Conservation (phyloP, 2,113 vertebrate species). For the Triplophysa tibetana region DNA sequence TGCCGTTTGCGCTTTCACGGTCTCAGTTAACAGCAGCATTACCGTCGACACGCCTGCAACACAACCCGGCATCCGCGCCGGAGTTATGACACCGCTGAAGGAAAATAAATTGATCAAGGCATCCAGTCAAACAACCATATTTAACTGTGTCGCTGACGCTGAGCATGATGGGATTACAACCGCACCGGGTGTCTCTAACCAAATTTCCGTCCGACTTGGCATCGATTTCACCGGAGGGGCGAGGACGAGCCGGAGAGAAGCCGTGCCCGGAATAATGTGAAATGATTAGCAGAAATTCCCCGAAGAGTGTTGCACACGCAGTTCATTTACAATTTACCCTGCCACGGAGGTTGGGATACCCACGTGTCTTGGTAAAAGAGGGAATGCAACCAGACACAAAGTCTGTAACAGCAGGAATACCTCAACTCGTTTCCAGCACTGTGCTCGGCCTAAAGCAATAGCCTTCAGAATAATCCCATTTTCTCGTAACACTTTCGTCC, state of each 20-base stretch:
- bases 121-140: slow-evolving; percentile 30
- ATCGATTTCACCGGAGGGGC: slow-evolving; percentile 53
- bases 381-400: neutral
- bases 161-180: slow-evolving; percentile 61
- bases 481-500: slow-evolving; percentile 17
- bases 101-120: slow-evolving; percentile 35
- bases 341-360: neutral
- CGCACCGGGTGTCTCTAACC: slow-evolving; percentile 58
- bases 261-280: slow-evolving; percentile 27
- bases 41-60: neutral
- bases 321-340: slow-evolving; percentile 6
- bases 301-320: slow-evolving; percentile 42
- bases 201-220: slow-evolving; percentile 59
- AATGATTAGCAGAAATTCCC: slow-evolving; percentile 37
- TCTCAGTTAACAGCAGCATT: slow-evolving; percentile 6
- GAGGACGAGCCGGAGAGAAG: slow-evolving; percentile 38
- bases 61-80: neutral
- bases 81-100: slow-evolving; percentile 5
- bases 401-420: neutral
- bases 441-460: slow-evolving; percentile 29
- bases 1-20: neutral
- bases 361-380: neutral
- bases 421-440: slow-evolving; percentile 22
- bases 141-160: slow-evolving; percentile 56
- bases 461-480: slow-evolving; percentile 39